Evolutionary conservation across 2,888 invertebrate genomes (phyloP).

Genomic region (Acleris emargana): DNA sequence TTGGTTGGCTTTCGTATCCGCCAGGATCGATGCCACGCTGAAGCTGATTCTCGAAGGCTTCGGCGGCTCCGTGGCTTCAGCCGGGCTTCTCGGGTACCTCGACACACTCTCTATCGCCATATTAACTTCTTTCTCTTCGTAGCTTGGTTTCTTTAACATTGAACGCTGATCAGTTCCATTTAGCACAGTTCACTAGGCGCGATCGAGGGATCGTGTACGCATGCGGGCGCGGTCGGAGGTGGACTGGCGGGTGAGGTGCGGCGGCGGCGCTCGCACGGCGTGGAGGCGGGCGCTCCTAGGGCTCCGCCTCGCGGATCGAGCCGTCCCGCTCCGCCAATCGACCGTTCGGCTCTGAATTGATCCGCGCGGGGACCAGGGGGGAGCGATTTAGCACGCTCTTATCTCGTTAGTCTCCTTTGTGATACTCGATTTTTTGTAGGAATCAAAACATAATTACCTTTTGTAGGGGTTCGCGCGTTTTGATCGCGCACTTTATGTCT

Average conservation of each 20-base stretch:
- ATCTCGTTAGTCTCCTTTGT: constrained; percentile 84
- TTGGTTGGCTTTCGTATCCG: constrained; percentile 89
- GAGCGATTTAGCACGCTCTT: constrained; percentile 83
- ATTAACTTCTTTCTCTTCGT: constrained; percentile 84
- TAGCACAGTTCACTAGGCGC: constrained; percentile 73
- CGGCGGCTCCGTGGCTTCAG: constrained; percentile 84
- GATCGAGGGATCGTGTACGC: constrained; percentile 77
- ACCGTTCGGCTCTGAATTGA: constrained; percentile 73
- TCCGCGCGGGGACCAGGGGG: constrained; percentile 75
- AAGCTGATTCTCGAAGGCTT: constrained; percentile 90
- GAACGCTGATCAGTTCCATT: constrained; percentile 81
- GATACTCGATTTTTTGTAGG: constrained; percentile 81
- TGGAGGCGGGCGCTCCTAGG: constrained; percentile 49
- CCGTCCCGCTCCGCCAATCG: constrained; percentile 78
- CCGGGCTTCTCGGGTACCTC: constrained; percentile 86
- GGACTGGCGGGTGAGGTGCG: constrained; percentile 66
- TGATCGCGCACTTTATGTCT: constrained; percentile 81
- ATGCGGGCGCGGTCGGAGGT: constrained; percentile 79
- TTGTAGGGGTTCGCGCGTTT: constrained; percentile 83
- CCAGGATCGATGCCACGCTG: constrained; percentile 94
- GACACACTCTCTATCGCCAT: constrained; percentile 88
- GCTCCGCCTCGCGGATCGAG: constrained; percentile 48
- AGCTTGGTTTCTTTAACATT: constrained; percentile 86
- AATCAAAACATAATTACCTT: constrained; percentile 85
- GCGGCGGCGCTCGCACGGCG: constrained; percentile 55